phyloP scores from a whole-genome alignment of 2,797 vertebrate genomes.

The Arremon brunneinucha region DNA sequence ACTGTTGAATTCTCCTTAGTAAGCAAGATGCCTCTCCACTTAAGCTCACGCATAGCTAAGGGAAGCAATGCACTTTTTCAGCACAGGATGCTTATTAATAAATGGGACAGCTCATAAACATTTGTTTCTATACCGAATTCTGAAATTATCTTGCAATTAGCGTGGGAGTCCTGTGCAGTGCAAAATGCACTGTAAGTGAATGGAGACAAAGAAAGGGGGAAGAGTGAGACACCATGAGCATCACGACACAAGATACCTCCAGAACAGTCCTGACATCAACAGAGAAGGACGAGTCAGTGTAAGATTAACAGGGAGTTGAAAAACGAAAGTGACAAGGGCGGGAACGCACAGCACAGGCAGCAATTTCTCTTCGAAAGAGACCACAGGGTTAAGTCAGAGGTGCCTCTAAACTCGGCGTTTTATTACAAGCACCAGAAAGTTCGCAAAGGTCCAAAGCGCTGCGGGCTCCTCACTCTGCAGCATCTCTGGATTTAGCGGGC shows the following conservation, averaged over 20 bases:
- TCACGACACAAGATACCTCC: fast-evolving
- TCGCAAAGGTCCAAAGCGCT: not conserved
- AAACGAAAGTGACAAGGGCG: not conserved
- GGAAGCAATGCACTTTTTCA: not conserved
- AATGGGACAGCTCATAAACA: not conserved
- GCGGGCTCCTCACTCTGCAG: not conserved
- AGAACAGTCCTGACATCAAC: not conserved
- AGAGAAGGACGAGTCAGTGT: not conserved
- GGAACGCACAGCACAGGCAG: not conserved
- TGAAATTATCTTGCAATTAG: not conserved
- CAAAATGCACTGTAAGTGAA: not conserved
- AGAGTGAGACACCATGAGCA: not conserved
- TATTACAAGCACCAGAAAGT: not conserved
- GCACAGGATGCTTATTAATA: not conserved
- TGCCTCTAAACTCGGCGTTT: not conserved
- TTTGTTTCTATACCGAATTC: not conserved
- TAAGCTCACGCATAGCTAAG: not conserved
- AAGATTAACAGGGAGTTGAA: not conserved
- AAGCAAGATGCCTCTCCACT: not conserved
- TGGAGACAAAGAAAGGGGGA: not conserved
- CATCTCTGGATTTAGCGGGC: not conserved
- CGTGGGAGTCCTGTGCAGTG: fast-evolving
- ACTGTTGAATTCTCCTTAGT: not conserved
- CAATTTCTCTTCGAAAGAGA: not conserved
- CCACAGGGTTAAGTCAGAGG: not conserved